These are phyloP conservation scores for Glomeris marginata DNA, from an alignment of 2,888 invertebrate genomes.

Conservation along the genomic window DNA sequence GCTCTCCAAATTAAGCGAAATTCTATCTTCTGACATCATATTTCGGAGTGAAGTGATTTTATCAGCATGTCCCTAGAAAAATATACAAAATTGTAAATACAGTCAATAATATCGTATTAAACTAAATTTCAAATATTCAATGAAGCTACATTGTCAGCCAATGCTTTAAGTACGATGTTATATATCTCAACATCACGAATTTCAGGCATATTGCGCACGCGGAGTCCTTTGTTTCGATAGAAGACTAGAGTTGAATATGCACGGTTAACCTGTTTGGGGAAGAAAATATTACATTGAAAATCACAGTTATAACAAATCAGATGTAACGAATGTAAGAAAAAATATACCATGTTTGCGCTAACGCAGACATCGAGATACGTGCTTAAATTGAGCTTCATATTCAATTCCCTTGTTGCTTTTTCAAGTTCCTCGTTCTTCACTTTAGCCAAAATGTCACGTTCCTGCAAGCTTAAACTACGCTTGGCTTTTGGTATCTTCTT, in stretches of 20 bases:
- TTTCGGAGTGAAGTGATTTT: background rate
- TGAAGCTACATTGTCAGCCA: conserved; percentile 3
- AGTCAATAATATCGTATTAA: no score
- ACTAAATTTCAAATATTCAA: background rate
- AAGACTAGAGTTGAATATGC: conserved; percentile 5
- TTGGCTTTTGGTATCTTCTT: no score
- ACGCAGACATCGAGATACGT: conserved; percentile 10
- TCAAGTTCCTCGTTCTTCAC: background rate
- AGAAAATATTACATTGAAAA: background rate
- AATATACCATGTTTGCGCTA: conserved; percentile 6
- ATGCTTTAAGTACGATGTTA: conserved; percentile 5
- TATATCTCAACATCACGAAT: background rate
- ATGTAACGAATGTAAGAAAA: no score
- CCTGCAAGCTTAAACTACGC: background rate
- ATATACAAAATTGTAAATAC: background rate
- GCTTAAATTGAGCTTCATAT: background rate
- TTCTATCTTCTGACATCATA: background rate
- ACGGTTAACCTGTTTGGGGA: background rate
- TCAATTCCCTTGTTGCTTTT: background rate
- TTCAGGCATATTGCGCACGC: background rate
- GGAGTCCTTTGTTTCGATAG: background rate
- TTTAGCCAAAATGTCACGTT: background rate
- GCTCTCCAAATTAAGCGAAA: conserved; percentile 2
- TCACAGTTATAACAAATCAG: no score
- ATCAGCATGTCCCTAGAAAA: background rate